Conservation (phyloP, 2,888 invertebrate genomes). For the Synanthedon vespiformis region DNA sequence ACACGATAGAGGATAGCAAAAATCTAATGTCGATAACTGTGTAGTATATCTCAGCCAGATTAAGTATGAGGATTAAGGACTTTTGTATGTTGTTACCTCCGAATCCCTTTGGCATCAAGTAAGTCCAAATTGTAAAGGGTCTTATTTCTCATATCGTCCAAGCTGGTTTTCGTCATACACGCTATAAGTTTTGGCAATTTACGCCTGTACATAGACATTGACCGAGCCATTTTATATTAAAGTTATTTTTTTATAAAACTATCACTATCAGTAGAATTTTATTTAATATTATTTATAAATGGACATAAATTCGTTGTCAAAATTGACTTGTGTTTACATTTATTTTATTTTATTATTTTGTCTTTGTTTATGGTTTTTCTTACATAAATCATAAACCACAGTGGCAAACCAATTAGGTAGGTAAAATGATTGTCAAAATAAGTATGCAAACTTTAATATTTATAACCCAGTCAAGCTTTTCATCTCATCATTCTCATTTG, state of each 20-base stretch:
- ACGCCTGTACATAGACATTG: slow-evolving; percentile 19
- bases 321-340: background rate
- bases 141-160: slow-evolving; percentile 45
- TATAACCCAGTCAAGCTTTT: too few relatives aligned
- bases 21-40: too few relatives aligned
- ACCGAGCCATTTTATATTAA: background rate
- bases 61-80: too few relatives aligned
- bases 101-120: slow-evolving; percentile 48
- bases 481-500: too few relatives aligned
- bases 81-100: slow-evolving; percentile 29
- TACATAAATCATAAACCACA: too few relatives aligned
- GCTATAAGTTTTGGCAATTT: slow-evolving; percentile 52
- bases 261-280: background rate
- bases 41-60: too few relatives aligned
- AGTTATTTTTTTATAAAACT: background rate
- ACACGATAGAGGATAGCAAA: too few relatives aligned
- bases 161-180: slow-evolving; percentile 51
- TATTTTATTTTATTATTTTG: background rate
- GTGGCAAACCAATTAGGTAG: too few relatives aligned
- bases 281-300: background rate
- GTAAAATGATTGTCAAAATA: too few relatives aligned
- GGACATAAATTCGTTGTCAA: too few relatives aligned
- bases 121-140: slow-evolving; percentile 37
- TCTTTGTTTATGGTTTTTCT: too few relatives aligned
- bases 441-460: too few relatives aligned